Evolutionary conservation across 2,113 vertebrate genomes (phyloP).

Genomic region (Marmota flaviventris): DNA sequence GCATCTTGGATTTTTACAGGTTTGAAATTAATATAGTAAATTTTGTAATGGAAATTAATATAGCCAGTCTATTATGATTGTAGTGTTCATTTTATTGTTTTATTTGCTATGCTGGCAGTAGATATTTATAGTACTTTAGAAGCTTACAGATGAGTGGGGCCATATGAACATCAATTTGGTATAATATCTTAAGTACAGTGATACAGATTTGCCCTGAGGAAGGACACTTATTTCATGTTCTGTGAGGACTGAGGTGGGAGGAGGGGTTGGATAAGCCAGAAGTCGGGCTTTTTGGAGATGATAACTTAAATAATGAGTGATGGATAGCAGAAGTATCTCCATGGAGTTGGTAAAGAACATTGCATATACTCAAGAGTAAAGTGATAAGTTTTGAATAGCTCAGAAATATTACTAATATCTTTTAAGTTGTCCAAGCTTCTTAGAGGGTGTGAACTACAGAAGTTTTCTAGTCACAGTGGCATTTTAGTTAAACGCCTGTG

Average conservation of each 20-base stretch:
- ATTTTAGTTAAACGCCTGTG: slow-evolving; percentile 15
- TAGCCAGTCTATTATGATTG: background rate
- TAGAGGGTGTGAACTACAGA: background rate
- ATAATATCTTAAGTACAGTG: background rate
- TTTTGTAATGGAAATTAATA: slow-evolving; percentile 43
- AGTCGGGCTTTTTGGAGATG: background rate
- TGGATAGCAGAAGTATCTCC: background rate
- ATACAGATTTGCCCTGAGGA: background rate
- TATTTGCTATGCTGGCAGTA: background rate
- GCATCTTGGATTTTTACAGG: slow-evolving; percentile 98
- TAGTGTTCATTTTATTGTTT: slow-evolving; percentile 55
- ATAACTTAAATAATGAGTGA: background rate
- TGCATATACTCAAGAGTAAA: background rate
- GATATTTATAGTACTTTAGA: slow-evolving; percentile 25
- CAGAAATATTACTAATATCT: background rate
- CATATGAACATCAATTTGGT: background rate
- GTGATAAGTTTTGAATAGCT: slow-evolving; percentile 15
- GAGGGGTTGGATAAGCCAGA: background rate
- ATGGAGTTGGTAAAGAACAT: background rate
- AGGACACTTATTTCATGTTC: background rate
- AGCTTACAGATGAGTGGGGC: background rate
- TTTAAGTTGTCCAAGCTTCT: background rate
- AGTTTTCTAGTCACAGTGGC: background rate
- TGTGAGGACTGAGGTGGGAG: background rate
- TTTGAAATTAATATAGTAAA: slow-evolving; percentile 80